Evolutionary conservation across 1,140 invertebrate species (phyloP).

Genomic region (Pachypsylla venusta): DNA sequence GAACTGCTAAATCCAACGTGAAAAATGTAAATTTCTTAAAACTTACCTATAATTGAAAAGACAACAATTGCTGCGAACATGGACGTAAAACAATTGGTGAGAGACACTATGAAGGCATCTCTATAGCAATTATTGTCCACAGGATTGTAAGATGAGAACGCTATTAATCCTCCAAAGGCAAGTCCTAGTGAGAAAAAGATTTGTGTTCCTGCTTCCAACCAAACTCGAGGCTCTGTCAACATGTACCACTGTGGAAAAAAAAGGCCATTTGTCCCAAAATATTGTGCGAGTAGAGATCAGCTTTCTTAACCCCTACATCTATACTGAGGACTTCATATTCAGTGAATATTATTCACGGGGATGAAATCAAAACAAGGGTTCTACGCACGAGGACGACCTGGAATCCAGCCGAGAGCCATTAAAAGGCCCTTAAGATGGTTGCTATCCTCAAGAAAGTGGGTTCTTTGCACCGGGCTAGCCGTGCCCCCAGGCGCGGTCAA

Average conservation of each 20-base stretch:
- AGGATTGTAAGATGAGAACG: constrained; percentile 90
- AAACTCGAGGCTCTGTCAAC: constrained; percentile 68
- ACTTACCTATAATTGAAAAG: constrained; percentile 85
- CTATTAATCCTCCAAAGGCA: constrained; percentile 87
- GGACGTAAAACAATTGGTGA: constrained; percentile 90
- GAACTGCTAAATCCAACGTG: background rate
- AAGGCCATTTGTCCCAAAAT: too few species aligned
- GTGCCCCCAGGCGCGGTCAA: too few species aligned
- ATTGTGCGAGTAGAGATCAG: too few species aligned
- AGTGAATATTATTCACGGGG: background rate
- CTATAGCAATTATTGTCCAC: constrained; percentile 91
- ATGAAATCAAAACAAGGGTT: too few species aligned
- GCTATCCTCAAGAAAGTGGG: too few species aligned
- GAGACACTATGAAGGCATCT: constrained; percentile 84
- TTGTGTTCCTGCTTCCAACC: constrained; percentile 92
- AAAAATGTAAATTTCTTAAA: background rate
- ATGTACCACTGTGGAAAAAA: constrained; percentile 40
- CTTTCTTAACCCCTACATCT: too few species aligned
- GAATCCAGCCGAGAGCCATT: too few species aligned
- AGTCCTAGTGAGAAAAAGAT: constrained; percentile 94
- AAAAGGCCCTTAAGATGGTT: too few species aligned
- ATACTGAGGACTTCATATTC: too few species aligned
- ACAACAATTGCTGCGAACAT: constrained; percentile 97
- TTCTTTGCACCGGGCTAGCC: too few species aligned
- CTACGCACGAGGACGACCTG: too few species aligned